Conservation (phyloP, 1,140 invertebrate genomes). For the Drosophila obscura region DNA sequence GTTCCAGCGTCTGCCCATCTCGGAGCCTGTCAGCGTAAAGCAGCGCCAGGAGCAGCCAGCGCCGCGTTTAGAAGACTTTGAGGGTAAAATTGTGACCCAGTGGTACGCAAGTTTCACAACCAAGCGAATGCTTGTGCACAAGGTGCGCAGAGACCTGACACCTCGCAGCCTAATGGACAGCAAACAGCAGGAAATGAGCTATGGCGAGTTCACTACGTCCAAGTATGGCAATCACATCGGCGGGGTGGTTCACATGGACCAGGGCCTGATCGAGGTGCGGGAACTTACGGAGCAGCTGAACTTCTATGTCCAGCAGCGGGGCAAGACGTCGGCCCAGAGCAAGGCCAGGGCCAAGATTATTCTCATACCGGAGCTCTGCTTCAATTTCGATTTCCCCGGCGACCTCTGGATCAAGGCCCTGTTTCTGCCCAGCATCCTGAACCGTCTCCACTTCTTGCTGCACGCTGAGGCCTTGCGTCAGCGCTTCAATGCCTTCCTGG, state of each 20-base stretch:
- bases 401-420: conserved; percentile 95
- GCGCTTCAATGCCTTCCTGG: conserved; percentile 62
- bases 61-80: conserved; percentile 87
- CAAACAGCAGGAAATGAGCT: conserved; percentile 87
- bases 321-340: conserved; percentile 32
- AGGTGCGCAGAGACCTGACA: conserved; percentile 91
- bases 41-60: conserved; percentile 85
- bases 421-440: conserved; percentile 94
- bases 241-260: conserved; percentile 88
- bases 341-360: conserved; percentile 84
- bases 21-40: conserved; percentile 72
- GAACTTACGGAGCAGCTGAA: conserved; percentile 91
- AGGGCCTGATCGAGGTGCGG: conserved; percentile 96
- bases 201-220: conserved; percentile 91
- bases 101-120: conserved; percentile 90
- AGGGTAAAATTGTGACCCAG: conserved; percentile 91
- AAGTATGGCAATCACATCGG: conserved; percentile 89
- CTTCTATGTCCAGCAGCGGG: conserved; percentile 83
- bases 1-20: conserved; percentile 62
- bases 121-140: conserved; percentile 91
- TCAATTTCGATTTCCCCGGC: conserved; percentile 92
- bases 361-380: conserved; percentile 94
- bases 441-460: conserved; percentile 84
- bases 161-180: conserved; percentile 93
- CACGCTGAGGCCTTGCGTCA: conserved; percentile 71